These are phyloP conservation scores for Enteromius trimaculatus DNA, from an alignment of 2,797 vertebrate species.

Conservation along the genomic window DNA sequence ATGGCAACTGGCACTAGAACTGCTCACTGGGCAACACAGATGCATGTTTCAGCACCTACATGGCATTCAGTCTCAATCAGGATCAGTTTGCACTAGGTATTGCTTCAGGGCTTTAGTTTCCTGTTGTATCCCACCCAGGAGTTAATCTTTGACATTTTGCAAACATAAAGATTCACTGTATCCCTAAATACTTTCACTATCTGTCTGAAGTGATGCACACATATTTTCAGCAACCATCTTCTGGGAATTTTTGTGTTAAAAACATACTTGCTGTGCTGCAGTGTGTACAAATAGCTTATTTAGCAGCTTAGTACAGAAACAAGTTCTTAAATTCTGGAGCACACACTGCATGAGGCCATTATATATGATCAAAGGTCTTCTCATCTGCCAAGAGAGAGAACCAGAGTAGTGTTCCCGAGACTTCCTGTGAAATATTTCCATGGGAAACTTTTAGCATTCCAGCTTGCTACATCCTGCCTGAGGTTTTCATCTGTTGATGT, in stretches of 20 bases:
- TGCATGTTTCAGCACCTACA: neutral
- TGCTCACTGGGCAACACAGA: neutral
- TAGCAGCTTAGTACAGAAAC: neutral
- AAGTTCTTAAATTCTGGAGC: neutral
- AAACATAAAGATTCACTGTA: neutral
- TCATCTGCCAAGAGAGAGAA: neutral
- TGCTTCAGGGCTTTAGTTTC: slow-evolving; percentile 3
- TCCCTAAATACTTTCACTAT: neutral
- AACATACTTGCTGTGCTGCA: slow-evolving; percentile 2
- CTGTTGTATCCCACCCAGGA: neutral
- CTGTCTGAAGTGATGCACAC: neutral
- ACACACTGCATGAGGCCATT: slow-evolving; percentile 3
- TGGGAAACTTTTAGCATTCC: slow-evolving; percentile 22
- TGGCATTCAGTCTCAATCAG: slow-evolving; percentile 12
- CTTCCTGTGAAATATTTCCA: slow-evolving; percentile 20
- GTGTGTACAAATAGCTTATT: neutral
- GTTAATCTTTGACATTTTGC: slow-evolving; percentile 5
- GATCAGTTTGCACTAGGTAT: slow-evolving; percentile 1
- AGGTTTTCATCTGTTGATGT: neutral
- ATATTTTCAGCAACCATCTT: neutral
- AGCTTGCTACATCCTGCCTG: neutral
- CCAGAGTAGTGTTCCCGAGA: neutral
- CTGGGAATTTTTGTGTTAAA: neutral
- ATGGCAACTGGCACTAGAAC: neutral
- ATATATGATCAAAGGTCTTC: slow-evolving; percentile 13